Evolutionary conservation across 2,113 vertebrate genomes (phyloP).

Genomic region (Eubucco bourcierii): DNA sequence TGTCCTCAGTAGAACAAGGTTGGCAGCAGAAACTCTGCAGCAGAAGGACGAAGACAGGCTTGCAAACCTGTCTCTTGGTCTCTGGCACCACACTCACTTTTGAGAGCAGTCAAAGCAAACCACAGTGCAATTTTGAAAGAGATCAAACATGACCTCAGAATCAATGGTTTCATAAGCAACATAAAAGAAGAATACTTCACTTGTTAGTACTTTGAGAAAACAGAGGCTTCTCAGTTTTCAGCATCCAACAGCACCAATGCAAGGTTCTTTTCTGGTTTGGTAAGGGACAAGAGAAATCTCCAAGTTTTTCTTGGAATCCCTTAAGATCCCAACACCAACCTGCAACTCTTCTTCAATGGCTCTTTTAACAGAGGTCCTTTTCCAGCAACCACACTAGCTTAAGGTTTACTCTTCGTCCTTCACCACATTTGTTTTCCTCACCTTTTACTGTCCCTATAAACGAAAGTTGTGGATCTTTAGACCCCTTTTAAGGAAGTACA

Average conservation of each 20-base stretch:
- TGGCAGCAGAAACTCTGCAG: background rate
- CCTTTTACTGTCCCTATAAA: background rate
- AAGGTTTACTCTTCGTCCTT: background rate
- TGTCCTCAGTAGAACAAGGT: background rate
- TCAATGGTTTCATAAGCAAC: background rate
- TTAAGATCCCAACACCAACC: background rate
- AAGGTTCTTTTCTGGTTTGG: background rate
- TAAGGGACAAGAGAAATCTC: background rate
- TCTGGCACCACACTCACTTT: background rate
- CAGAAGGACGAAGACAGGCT: background rate
- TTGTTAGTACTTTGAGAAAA: background rate
- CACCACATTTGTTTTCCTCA: background rate
- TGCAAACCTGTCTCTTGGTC: background rate
- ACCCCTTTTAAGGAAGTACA: background rate
- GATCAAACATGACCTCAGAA: background rate
- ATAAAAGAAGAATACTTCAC: background rate
- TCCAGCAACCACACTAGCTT: background rate
- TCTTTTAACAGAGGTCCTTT: background rate
- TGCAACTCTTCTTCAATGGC: background rate
- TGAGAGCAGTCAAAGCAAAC: background rate
- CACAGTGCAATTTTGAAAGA: background rate
- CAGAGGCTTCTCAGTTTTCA: background rate
- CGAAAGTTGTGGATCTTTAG: background rate
- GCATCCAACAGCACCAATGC: background rate
- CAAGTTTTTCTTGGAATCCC: background rate